Base-by-base conservation (phyloP, 23 tunicate genomes). In the Oikopleura vanhoeffeni region DNA sequence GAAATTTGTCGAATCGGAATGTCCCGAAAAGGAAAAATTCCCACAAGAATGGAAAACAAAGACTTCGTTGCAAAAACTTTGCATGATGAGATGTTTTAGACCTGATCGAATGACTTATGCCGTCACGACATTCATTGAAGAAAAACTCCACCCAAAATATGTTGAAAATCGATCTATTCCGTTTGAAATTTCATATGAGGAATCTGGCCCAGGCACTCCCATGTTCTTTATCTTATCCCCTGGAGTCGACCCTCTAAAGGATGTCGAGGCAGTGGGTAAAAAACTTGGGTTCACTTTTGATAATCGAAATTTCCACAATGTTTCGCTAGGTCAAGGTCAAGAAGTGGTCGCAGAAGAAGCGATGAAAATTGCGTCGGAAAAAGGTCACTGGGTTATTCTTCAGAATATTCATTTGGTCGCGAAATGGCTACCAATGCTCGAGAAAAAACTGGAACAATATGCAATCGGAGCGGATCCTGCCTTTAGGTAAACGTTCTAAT, bases 31-130 rank as follows among this genome's bases (percentile, higher is more conserved):
- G 79, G 99, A 95, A 76, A 95, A 95, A 83, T 87, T 95, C 84
- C 99, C 99, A 0, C 99, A 95, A 85, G 99, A 95, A 85, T 95
- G 99, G 99, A 95, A 95, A 57, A 95, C 88, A 88, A 95, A 95
- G 84, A 83, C 96, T 0, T 67, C 90, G 30, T 85, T 95, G 83
- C 99, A 95, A 87, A 95, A 88, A 85, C 85, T 95, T 41, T 95
- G 96, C 86, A 95, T 95, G 96, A 95, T 95, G 99, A 40, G 99
- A 85, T 94, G 96, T 3, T 83, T 95, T 27, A 71, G 99, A 85
- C 99, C 99, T 0, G 99, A 95, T 88, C 87, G 99, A 76, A 95
- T 95, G 99, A 95, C 99, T 0, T 95, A 95, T 60, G 99, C 99
- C 2, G 99, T 95, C n/a, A 83, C 57, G 3, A 67, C 18, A 36